Base-by-base conservation (phyloP, 2,113 vertebrate genomes). In the western clawed frog (Xenopus tropicalis) region DNA sequence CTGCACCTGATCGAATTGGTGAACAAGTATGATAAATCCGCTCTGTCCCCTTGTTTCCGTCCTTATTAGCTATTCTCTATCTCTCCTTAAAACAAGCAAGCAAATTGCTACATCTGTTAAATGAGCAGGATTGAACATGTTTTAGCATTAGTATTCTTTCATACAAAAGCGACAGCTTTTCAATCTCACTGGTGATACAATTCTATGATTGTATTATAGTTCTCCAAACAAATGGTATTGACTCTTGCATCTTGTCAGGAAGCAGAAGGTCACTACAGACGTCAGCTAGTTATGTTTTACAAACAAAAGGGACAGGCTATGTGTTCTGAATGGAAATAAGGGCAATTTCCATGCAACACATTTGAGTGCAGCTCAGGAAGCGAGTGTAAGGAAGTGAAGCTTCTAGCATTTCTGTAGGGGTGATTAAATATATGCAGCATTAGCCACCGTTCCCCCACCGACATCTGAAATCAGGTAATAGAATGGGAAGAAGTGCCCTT, bases 181-280 rank as follows among this genome's bases (percentile, higher is more conserved):
- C 72, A 68, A 75, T 75, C 65, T 61, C 64, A 14, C 43, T 69
- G 58, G 66, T 52, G 72, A 75, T 75, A 75, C 72, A 75, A 75
- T 75, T 67, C 72, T 62, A 25, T 75, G 72, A 75, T 75, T 75
- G 72, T 75, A 75, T 75, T 75, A 75, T 75, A 75, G 72, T 75
- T 75, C 72, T 75, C 66, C 66, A 75, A 75, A 75, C 72, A 75
- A 75, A 75, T 75, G 72, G 58, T 75, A 75, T 75, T 75, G 72
- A 75, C 72, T 75, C 56, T 75, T 75, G 72, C 72, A 69, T 75
- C 72, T 75, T 61, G 72, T 75, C 72, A 75, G 72, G 72, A 75
- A 75, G 72, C 66, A 75, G 72, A 75, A 75, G 72, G 72, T 75
- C 72, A 75, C 44, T 19, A 69, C 66, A 75, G 72, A 75, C 72